Base-by-base conservation (phyloP, 2,888 invertebrate genomes). In the Endotricha flammealis region DNA sequence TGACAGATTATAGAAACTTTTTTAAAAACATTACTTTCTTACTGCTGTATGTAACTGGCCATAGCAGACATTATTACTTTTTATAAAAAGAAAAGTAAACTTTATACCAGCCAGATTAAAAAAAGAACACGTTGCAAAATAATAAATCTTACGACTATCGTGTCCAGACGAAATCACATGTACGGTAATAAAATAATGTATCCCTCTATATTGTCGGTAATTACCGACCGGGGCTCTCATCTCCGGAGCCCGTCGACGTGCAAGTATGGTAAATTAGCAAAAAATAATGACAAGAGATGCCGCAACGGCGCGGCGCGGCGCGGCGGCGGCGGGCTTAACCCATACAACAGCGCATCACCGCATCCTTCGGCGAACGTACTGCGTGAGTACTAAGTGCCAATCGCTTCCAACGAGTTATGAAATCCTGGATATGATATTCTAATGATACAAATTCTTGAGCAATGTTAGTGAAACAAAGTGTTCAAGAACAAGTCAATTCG, bases 201-300 rank as follows among this genome's bases (percentile, higher is more conserved):
- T 27, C 27, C 13, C 27, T 14, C 27, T 12, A 16, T 16, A 29
- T 9, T 34, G 27, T 3, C 25, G 11, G 25, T 13, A 20, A 27
- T 36, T 28, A 37, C 17, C 13, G 33, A 7, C 38, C 34, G 42
- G 38, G 29, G 36, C 32, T 27, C 36, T 41, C 44, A 50, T 63
- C 59, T 61, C 60, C 59, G 59, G 50, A 43, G 50, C 45, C 36
- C 48, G 54, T 59, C 60, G 56, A 56, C 55, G 48, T 63, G 53
- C 50, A 57, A 60, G 59, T 60, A 76, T 63, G 77, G 74, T 75
- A 69, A 73, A 78, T 78, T 78, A 77, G 76, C 74, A 74, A 76
- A 76, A 77, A 76, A 77, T 75, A 76, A 76, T 67, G 63, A 59
- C 47, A 46, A 44, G 41, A 34, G 45, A 48, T 50, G 50, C 44